Conservation (phyloP, 2,888 invertebrate genomes). For the Cataglyphis cursor region DNA sequence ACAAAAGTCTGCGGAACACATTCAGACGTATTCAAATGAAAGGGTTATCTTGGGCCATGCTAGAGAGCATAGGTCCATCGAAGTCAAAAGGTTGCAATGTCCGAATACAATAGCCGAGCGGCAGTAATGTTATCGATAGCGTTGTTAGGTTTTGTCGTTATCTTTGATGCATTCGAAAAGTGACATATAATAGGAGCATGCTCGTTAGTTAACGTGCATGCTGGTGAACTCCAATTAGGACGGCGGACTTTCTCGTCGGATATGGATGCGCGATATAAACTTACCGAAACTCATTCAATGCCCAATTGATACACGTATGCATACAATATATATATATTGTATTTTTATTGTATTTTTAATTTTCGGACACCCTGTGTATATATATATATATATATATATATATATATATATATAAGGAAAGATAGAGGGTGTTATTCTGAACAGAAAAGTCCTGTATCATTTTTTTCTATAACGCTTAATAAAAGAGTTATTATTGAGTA, state of each 20-base stretch:
- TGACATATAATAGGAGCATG: conserved; percentile 28
- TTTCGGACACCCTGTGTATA: too few relatives aligned
- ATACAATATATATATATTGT: not conserved
- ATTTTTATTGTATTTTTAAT: too few relatives aligned
- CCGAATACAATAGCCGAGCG: conserved; percentile 31
- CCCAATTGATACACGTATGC: not conserved
- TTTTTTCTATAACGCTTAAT: too few relatives aligned
- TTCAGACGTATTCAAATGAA: conserved; percentile 49
- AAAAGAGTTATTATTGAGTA: too few relatives aligned
- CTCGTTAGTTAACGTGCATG: conserved; percentile 49
- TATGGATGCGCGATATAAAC: conserved; percentile 18
- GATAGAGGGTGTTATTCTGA: too few relatives aligned
- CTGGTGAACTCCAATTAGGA: conserved; percentile 59
- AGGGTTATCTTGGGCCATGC: conserved; percentile 45
- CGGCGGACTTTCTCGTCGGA: conserved; percentile 59
- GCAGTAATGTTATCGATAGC: conserved; percentile 23
- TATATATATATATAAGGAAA: too few relatives aligned
- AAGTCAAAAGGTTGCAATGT: conserved; percentile 53
- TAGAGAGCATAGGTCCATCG: conserved; percentile 29
- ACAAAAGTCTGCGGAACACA: conserved; percentile 32
- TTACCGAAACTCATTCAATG: conserved; percentile 14
- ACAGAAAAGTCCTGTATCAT: too few relatives aligned
- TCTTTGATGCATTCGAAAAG: conserved; percentile 42
- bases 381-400: not conserved
- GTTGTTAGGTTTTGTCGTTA: conserved; percentile 52